These are phyloP conservation scores for Caenorhabditis doughertyi DNA, from an alignment of 2,888 invertebrate genomes.

Conservation along the genomic window DNA sequence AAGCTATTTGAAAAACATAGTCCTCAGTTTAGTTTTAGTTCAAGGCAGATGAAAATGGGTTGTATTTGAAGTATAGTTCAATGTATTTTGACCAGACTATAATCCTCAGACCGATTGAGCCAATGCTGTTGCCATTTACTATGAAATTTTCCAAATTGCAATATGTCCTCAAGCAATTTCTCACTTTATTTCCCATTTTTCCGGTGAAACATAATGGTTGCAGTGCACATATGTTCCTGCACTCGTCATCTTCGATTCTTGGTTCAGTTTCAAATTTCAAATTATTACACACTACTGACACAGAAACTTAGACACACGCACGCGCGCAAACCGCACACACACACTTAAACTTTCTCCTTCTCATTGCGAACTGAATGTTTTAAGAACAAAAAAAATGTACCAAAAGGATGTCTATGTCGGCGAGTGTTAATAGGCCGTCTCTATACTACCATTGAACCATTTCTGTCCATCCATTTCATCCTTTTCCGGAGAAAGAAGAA, in stretches of 20 bases:
- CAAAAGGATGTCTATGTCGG: conserved; percentile 2
- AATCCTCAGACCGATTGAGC: too few species aligned
- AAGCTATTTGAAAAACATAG: too few species aligned
- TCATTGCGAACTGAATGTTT: conserved; percentile 48
- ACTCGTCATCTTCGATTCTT: conserved; percentile 35
- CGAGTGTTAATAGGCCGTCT: conserved; percentile 46
- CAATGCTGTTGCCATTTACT: too few species aligned
- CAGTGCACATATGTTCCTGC: conserved; percentile 43
- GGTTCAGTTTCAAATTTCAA: conserved; percentile 58
- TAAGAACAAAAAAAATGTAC: conserved; percentile 1
- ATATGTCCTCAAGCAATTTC: background rate
- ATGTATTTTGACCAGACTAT: too few species aligned
- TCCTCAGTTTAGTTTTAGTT: too few species aligned
- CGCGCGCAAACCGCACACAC: conserved; percentile 10
- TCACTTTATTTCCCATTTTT: background rate
- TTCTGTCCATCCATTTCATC: conserved; percentile 3
- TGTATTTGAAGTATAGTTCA: too few species aligned
- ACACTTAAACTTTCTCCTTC: conserved; percentile 51
- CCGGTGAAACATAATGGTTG: conserved; percentile 2
- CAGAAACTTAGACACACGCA: conserved; percentile 27
- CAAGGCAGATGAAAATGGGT: too few species aligned
- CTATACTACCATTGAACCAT: conserved; percentile 7
- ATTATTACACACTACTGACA: conserved; percentile 55
- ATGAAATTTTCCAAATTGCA: too few species aligned
- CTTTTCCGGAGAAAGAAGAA: conserved; percentile 9